These are phyloP conservation scores for Crioceris asparagi DNA, from an alignment of 2,888 invertebrate species.

Conservation along the genomic window DNA sequence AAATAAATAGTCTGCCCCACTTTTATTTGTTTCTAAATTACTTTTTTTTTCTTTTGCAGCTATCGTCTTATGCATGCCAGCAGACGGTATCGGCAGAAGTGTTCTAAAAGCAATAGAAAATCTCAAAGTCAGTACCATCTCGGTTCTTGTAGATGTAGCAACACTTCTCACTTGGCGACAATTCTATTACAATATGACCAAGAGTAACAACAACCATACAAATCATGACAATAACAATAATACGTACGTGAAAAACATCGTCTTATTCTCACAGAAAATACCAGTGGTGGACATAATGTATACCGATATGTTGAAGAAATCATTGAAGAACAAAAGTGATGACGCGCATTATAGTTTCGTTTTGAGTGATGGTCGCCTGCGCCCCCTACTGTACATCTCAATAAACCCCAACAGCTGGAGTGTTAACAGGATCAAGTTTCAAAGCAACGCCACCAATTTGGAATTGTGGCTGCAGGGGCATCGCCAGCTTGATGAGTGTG, in stretches of 20 bases:
- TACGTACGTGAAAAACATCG: too few relatives aligned
- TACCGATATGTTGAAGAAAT: too few relatives aligned
- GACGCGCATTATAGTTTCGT: too few relatives aligned
- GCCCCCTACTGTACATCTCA: too few relatives aligned
- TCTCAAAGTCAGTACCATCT: slow-evolving; percentile 38
- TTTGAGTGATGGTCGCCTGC: too few relatives aligned
- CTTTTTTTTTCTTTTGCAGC: slow-evolving; percentile 33
- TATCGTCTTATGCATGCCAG: slow-evolving; percentile 43
- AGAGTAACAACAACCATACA: slow-evolving; percentile 9
- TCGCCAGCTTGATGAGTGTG: slow-evolving; percentile 36
- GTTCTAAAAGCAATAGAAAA: slow-evolving; percentile 38
- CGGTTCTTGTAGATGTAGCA: slow-evolving; percentile 39
- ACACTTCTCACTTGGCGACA: slow-evolving; percentile 34
- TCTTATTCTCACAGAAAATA: too few relatives aligned
- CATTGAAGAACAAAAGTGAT: too few relatives aligned
- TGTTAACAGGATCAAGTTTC: not conserved
- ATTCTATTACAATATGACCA: slow-evolving; percentile 17
- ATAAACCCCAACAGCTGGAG: not conserved
- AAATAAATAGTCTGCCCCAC: too few relatives aligned
- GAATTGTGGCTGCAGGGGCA: slow-evolving; percentile 42
- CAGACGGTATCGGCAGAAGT: slow-evolving; percentile 34
- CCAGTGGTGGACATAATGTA: too few relatives aligned
- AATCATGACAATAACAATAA: slow-evolving; percentile 20
- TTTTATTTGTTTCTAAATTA: too few relatives aligned
- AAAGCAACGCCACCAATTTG: slow-evolving; percentile 22